Evolutionary conservation across 2,888 invertebrate genomes (phyloP), one percentile per base, ranked within the genome.

Genomic region (Leptura quadrifasciata): DNA sequence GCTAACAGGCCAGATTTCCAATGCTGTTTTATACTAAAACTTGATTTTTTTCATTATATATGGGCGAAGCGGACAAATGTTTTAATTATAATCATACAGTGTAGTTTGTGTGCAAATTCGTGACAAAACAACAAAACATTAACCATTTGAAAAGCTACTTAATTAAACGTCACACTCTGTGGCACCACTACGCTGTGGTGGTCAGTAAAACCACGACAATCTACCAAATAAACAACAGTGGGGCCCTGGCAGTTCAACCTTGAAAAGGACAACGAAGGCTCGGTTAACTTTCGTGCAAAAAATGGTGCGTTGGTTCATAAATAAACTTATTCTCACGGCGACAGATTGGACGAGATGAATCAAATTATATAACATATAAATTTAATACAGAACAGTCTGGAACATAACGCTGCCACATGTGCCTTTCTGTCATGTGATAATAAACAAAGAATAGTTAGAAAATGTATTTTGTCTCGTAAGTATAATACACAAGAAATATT

Each of bases 321-420:
- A 58, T 69, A 21, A 58, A 21, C 39, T 20, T 63, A n/a, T 31
- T 69, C 57, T 17, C 57, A 35, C 35, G 39, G 31, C 35, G 57
- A 31, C 63, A 24, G 65, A 52, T 65, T 65, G 39, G 24, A 15
- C n/a, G 69, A 69, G 39, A 69, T 39, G 69, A 39, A 69, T 67
- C 58, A 58, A 39, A 60, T 58, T 58, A 35, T 54, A 39, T 57
- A 57, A 31, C 20, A 68, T 47, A 65, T 68, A 55, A 55, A 68
- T 35, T 68, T 68, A 68, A 68, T 35, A 35, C 39, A 12, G 20
- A 31, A 57, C 35, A 17, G 47, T 64, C 57, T 55, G 18, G 15
- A 58, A 58, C 58, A 69, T 69, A 69, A 69, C 69, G 39, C 15
- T 3, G 39, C 69, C 69, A 69, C 39, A 69, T 69, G 69, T 69